phyloP scores from a whole-genome alignment of 2,113 vertebrate genomes.

The Psilopsiagon aymara region DNA sequence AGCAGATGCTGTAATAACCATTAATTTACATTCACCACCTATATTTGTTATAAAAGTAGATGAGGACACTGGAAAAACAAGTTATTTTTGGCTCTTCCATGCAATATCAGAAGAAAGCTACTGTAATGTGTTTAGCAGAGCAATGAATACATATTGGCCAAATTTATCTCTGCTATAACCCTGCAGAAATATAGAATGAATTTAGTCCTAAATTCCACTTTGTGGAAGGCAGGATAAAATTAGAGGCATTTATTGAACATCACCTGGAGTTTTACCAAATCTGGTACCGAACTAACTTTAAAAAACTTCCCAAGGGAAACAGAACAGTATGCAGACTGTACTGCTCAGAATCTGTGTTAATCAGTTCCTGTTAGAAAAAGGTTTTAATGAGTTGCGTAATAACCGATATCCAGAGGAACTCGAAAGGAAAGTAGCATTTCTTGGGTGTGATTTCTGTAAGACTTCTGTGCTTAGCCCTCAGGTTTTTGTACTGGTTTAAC shows the following conservation, averaged over 20 bases:
- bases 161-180: conserved; percentile 47
- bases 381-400: neutral
- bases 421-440: neutral
- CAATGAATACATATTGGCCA: conserved; percentile 55
- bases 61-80: conserved; percentile 61
- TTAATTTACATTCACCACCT: conserved; percentile 63
- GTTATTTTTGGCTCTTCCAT: conserved; percentile 47
- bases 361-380: neutral
- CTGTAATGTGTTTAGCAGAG: conserved; percentile 44
- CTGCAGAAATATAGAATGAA: conserved; percentile 35
- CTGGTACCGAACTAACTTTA: neutral
- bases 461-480: neutral
- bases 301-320: neutral
- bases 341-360: neutral
- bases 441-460: neutral
- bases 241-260: conserved; percentile 2
- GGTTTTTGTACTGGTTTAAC: neutral
- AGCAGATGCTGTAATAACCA: conserved; percentile 68
- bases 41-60: conserved; percentile 59
- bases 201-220: conserved; percentile 40
- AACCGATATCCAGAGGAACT: neutral
- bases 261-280: neutral
- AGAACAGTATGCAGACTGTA: neutral
- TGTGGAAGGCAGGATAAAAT: conserved; percentile 20
- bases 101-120: conserved; percentile 7